A percentile compares a stretch with the other conserved stretches of the same genome.
These are phyloP conservation scores for Anticlea derivata DNA, from an alignment of 2,888 invertebrate species.

Conservation along the genomic window DNA sequence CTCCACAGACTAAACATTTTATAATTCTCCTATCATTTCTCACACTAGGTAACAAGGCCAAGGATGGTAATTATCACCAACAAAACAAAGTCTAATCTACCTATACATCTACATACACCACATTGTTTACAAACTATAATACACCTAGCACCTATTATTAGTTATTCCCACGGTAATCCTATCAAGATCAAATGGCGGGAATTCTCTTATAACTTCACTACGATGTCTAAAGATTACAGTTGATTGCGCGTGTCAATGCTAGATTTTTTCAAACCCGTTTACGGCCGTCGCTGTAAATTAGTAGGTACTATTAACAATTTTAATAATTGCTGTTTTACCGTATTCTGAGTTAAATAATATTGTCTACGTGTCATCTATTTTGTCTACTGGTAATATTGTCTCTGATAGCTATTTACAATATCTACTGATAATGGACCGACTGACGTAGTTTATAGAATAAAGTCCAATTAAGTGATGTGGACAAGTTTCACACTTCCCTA, in stretches of 20 bases:
- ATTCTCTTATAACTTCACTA: constrained; percentile 12
- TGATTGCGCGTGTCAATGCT: background rate
- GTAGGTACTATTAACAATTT: no score
- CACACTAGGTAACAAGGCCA: constrained; percentile 7
- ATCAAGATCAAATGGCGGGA: constrained; percentile 8
- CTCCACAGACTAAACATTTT: no score
- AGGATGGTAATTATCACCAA: background rate
- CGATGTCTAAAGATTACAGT: no score
- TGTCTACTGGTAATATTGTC: no score
- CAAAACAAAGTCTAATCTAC: constrained; percentile 18
- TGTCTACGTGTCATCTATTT: no score
- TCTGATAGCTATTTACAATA: no score
- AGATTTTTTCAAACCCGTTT: background rate
- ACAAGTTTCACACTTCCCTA: constrained; percentile 26
- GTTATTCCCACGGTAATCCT: constrained; percentile 13
- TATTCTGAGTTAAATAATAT: no score
- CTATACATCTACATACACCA: no score
- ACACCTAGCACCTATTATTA: constrained; percentile 9
- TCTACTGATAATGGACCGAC: background rate
- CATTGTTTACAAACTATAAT: constrained; percentile 15
- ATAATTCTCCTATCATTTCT: constrained; percentile 5
- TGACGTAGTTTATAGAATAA: background rate
- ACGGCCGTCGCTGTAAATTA: no score
- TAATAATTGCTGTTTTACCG: no score
- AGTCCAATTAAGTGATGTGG: background rate